A percentile compares a stretch with the other conserved stretches of the same genome.
Evolutionary conservation across 2,888 invertebrate species (phyloP).

Genomic region (Caradrina clavipalpis): DNA sequence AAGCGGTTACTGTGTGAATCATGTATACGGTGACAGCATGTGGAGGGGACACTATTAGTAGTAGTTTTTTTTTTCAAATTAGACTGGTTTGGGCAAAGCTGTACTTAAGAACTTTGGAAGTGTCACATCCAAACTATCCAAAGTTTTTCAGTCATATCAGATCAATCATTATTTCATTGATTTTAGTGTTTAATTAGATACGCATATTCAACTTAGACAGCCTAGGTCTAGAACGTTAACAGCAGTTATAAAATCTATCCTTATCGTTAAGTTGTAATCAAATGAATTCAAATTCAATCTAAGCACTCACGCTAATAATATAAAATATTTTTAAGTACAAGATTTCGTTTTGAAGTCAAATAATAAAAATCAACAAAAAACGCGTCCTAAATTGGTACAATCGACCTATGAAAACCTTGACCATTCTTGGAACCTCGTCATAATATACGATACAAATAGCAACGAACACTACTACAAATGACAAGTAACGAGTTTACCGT

Average conservation of each 20-base stretch:
- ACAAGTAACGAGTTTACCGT: not conserved
- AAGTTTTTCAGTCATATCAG: conserved; percentile 23
- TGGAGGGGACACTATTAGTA: conserved; percentile 5
- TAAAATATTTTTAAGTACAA: too few relatives aligned
- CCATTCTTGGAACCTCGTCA: not conserved
- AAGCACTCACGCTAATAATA: too few relatives aligned
- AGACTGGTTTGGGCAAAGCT: conserved; percentile 33
- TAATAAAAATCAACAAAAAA: not conserved
- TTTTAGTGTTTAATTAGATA: not conserved
- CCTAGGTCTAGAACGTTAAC: too few relatives aligned
- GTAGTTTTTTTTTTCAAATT: conserved; percentile 17
- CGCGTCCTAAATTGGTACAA: not conserved
- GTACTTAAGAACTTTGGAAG: conserved; percentile 16
- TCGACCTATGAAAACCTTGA: not conserved
- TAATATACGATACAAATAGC: not conserved
- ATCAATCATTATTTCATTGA: conserved; percentile 39
- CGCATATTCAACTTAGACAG: not conserved
- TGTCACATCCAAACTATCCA: too few relatives aligned
- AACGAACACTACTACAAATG: not conserved
- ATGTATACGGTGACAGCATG: conserved; percentile 90
- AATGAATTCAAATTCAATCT: too few relatives aligned
- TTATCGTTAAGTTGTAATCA: too few relatives aligned
- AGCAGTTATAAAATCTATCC: too few relatives aligned
- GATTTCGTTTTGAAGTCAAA: too few relatives aligned
- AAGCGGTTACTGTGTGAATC: conserved; percentile 45